These are phyloP conservation scores for Chrysotoxum bicinctum DNA, from an alignment of 2,888 invertebrate species.

Conservation along the genomic window DNA sequence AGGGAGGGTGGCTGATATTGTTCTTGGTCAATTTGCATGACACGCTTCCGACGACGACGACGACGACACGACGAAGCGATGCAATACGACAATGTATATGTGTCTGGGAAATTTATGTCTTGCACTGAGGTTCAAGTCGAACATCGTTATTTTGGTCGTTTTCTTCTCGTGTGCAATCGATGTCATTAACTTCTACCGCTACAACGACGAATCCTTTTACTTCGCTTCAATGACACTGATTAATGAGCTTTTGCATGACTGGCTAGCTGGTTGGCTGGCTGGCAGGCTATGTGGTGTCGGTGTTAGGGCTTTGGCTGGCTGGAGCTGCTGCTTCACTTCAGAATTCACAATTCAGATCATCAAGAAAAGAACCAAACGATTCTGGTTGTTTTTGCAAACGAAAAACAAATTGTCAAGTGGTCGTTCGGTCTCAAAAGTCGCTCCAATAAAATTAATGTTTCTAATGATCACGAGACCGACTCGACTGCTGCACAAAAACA, in stretches of 20 bases:
- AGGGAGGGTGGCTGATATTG: constrained; percentile 36
- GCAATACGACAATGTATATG: constrained; percentile 3
- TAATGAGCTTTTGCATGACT: constrained; percentile 63
- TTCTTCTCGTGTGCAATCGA: constrained; percentile 61
- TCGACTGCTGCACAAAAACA: not conserved
- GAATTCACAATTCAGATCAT: constrained; percentile 13
- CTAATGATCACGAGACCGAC: constrained; percentile 63
- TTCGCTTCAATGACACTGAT: constrained; percentile 69
- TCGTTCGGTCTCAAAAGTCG: constrained; percentile 60
- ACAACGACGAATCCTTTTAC: constrained; percentile 67
- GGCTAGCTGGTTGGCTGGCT: not conserved
- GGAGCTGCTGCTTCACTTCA: constrained; percentile 23
- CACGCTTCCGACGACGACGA: constrained; percentile 38
- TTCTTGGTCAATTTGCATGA: constrained; percentile 64
- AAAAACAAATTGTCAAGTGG: constrained; percentile 73
- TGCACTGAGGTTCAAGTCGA: constrained; percentile 47
- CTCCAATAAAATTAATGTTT: constrained; percentile 68
- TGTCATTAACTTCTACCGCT: constrained; percentile 70
- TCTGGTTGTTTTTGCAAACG: constrained; percentile 61
- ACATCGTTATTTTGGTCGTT: constrained; percentile 26
- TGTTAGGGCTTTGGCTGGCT: not conserved
- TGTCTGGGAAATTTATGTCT: constrained; percentile 61
- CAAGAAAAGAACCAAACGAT: constrained; percentile 53
- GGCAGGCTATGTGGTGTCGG: constrained; percentile 8
- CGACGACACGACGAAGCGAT: not conserved